Evolutionary conservation across 2,113 vertebrate genomes (phyloP).

Genomic region (Chaenogobius annularis): DNA sequence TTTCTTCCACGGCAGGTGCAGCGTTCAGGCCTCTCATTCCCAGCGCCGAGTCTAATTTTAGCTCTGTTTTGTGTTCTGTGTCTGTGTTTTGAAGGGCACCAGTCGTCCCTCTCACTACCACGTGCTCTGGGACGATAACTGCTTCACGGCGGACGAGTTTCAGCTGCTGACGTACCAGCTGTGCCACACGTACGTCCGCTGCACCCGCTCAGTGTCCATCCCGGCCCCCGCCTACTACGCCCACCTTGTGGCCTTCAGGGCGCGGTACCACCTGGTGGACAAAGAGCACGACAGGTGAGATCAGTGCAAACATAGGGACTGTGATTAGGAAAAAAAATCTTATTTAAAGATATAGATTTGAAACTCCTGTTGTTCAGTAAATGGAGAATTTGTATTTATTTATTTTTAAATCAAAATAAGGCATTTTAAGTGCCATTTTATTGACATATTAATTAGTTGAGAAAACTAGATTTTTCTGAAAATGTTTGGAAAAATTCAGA

Average conservation of each 20-base stretch:
- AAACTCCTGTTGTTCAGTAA: too few species aligned
- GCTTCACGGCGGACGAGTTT: constrained; percentile 95
- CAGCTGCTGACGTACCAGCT: constrained; percentile 98
- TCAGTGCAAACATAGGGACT: neutral
- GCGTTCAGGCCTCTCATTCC: neutral
- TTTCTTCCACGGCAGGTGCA: neutral
- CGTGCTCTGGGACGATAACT: constrained; percentile 97
- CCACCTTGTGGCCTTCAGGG: constrained; percentile 94
- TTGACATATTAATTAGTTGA: too few species aligned
- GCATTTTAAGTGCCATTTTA: too few species aligned
- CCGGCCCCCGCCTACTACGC: constrained; percentile 96
- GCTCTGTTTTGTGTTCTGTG: neutral
- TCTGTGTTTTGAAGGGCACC: constrained; percentile 81
- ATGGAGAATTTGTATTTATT: too few species aligned
- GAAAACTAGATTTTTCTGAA: too few species aligned
- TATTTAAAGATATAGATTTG: too few species aligned
- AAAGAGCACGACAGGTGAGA: constrained; percentile 96
- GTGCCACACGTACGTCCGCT: constrained; percentile 97
- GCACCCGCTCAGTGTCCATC: constrained; percentile 95
- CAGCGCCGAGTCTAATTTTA: constrained; percentile 2
- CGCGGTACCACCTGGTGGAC: constrained; percentile 95
- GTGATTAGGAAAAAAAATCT: too few species aligned
- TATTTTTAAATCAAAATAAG: too few species aligned
- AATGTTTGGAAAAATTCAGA: too few species aligned
- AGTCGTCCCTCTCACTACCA: constrained; percentile 97